phyloP scores from a whole-genome alignment of 2,888 invertebrate genomes.

The Malthinus flaveolus region DNA sequence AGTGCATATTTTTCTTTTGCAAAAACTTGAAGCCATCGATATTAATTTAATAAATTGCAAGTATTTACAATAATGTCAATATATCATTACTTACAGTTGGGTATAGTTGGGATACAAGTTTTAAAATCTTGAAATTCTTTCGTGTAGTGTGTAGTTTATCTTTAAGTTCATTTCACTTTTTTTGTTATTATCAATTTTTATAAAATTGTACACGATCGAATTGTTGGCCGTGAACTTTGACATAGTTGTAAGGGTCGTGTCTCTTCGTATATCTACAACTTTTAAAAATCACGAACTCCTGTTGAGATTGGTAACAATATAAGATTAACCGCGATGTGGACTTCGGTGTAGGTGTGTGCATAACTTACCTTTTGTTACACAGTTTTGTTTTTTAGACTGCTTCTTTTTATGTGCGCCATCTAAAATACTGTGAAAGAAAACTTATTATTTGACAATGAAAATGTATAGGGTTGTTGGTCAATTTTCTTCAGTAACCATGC shows the following conservation, averaged over 20 bases:
- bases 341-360: background rate
- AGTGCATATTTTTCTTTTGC: too few species aligned
- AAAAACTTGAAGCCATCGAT: too few species aligned
- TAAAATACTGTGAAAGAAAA: too few species aligned
- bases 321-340: background rate
- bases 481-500: slow-evolving; percentile 20
- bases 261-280: slow-evolving; percentile 27
- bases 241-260: slow-evolving; percentile 32
- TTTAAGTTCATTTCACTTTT: background rate
- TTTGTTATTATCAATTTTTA: background rate
- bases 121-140: background rate
- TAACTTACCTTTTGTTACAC: too few species aligned
- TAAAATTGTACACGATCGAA: too few species aligned
- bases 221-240: slow-evolving; percentile 40
- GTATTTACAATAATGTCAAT: too few species aligned
- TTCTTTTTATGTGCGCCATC: too few species aligned
- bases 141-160: background rate
- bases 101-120: too few species aligned
- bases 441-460: too few species aligned
- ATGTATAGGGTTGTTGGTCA: slow-evolving; percentile 3
- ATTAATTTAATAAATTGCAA: too few species aligned
- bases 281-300: slow-evolving; percentile 34
- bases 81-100: too few species aligned
- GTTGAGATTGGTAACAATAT: slow-evolving; percentile 29
- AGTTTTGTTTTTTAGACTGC: too few species aligned